phyloP scores from a whole-genome alignment of 1,140 invertebrate species.

The Apis laboriosa region DNA sequence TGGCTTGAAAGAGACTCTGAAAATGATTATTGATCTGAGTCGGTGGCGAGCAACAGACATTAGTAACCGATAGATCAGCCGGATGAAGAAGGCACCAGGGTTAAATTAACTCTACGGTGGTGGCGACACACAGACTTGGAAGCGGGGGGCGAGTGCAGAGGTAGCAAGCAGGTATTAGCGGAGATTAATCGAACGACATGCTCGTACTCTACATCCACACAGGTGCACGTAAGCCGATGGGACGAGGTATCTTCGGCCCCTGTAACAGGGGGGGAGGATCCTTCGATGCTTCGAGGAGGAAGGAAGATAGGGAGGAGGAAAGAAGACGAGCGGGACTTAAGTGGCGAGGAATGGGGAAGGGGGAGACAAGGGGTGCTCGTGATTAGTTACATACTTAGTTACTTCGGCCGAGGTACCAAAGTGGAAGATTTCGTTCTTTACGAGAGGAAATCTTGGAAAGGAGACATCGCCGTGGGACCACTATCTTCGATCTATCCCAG shows the following conservation, averaged over 20 bases:
- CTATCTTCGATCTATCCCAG: slow-evolving; percentile 42
- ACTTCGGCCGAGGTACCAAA: slow-evolving; percentile 63
- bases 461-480: slow-evolving; percentile 50
- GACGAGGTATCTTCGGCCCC: slow-evolving; percentile 26
- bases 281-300: neutral
- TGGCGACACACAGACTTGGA: slow-evolving; percentile 55
- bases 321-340: slow-evolving; percentile 26
- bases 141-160: slow-evolving; percentile 60
- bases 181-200: slow-evolving; percentile 71
- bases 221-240: slow-evolving; percentile 51
- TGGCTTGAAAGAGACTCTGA: slow-evolving; percentile 60
- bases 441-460: slow-evolving; percentile 31
- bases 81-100: slow-evolving; percentile 51
- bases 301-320: slow-evolving; percentile 19
- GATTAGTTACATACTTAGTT: slow-evolving; percentile 73
- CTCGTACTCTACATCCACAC: slow-evolving; percentile 54
- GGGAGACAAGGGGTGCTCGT: slow-evolving; percentile 48
- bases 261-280: slow-evolving; percentile 28
- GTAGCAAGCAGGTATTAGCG: slow-evolving; percentile 72
- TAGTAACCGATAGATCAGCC: slow-evolving; percentile 70
- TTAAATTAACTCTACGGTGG: slow-evolving; percentile 67
- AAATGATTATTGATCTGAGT: slow-evolving; percentile 68
- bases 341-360: slow-evolving; percentile 43
- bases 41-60: slow-evolving; percentile 54
- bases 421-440: slow-evolving; percentile 58